Conservation (phyloP, 2,113 vertebrate genomes). For the Chaenogobius annularis region DNA sequence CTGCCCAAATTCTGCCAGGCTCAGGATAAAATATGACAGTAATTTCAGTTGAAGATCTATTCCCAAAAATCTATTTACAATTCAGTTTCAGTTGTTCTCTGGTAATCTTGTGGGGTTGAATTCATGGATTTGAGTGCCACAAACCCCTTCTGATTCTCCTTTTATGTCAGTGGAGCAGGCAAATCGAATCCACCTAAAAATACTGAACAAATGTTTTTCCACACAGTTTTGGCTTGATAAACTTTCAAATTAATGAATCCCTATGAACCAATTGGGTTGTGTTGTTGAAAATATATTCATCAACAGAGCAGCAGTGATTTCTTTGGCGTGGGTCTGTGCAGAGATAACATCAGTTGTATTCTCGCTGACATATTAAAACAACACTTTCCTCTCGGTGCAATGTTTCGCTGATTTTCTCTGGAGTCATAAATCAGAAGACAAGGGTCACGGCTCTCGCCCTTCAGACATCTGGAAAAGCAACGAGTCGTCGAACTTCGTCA, state of each 20-base stretch:
- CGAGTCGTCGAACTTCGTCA: constrained; percentile 58
- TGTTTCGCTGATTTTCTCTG: constrained; percentile 37
- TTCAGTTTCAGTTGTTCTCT: background rate
- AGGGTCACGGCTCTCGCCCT: constrained; percentile 35
- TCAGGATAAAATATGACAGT: too few relatives aligned
- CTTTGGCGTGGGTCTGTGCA: constrained; percentile 9
- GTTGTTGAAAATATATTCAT: constrained; percentile 19
- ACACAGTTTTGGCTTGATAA: constrained; percentile 10
- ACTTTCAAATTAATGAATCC: constrained; percentile 42
- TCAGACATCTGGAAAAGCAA: constrained; percentile 65
- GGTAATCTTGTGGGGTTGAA: background rate
- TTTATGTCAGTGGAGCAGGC: background rate
- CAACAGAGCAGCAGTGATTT: constrained; percentile 7
- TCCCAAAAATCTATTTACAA: background rate
- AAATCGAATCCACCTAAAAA: constrained; percentile 7
- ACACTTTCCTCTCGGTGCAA: constrained; percentile 3
- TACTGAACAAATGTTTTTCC: constrained; percentile 14
- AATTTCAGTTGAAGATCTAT: background rate
- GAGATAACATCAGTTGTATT: constrained; percentile 4
- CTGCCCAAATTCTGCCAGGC: too few relatives aligned
- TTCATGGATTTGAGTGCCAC: background rate
- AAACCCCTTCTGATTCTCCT: background rate
- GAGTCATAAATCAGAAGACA: constrained; percentile 56
- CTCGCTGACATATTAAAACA: constrained; percentile 15
- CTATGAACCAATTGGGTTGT: constrained; percentile 18